Evolutionary conservation across 2,888 invertebrate genomes (phyloP).

Genomic region (Baccha elongata): DNA sequence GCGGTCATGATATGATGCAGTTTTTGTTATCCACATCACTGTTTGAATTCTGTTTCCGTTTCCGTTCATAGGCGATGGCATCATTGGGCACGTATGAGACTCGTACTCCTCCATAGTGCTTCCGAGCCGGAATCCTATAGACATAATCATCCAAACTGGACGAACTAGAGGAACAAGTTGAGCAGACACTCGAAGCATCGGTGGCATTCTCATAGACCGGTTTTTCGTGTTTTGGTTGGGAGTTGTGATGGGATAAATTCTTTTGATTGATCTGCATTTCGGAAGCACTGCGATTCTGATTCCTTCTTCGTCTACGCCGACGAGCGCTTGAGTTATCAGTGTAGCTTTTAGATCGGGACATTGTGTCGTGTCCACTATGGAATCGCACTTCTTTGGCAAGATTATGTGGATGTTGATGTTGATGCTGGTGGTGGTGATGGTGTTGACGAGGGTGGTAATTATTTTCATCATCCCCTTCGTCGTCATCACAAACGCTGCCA

Average conservation of each 20-base stretch:
- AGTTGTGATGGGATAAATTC: slow-evolving; percentile 79
- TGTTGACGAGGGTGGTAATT: slow-evolving; percentile 67
- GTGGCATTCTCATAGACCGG: slow-evolving; percentile 83
- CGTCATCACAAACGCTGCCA: slow-evolving; percentile 67
- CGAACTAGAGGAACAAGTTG: slow-evolving; percentile 94
- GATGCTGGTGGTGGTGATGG: slow-evolving; percentile 72
- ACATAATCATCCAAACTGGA: slow-evolving; percentile 94
- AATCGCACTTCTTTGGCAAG: slow-evolving; percentile 81
- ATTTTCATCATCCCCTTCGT: slow-evolving; percentile 65
- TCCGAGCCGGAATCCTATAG: slow-evolving; percentile 91
- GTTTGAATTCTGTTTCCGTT: slow-evolving; percentile 83
- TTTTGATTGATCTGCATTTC: slow-evolving; percentile 82
- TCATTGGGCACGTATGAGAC: slow-evolving; percentile 97
- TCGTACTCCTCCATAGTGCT: slow-evolving; percentile 93
- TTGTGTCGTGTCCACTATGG: slow-evolving; percentile 81
- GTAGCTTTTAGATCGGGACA: slow-evolving; percentile 84
- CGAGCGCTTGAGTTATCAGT: slow-evolving; percentile 82
- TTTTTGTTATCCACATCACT: slow-evolving; percentile 86
- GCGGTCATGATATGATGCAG: slow-evolving; percentile 91
- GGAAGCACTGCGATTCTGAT: slow-evolving; percentile 81
- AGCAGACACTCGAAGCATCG: slow-evolving; percentile 91
- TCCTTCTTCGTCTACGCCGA: slow-evolving; percentile 79
- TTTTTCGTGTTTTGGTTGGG: slow-evolving; percentile 78
- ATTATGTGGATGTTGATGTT: slow-evolving; percentile 74
- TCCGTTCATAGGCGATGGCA: slow-evolving; percentile 90